Conservation (phyloP, 2,797 vertebrate genomes). For the Mallotus villosus region DNA sequence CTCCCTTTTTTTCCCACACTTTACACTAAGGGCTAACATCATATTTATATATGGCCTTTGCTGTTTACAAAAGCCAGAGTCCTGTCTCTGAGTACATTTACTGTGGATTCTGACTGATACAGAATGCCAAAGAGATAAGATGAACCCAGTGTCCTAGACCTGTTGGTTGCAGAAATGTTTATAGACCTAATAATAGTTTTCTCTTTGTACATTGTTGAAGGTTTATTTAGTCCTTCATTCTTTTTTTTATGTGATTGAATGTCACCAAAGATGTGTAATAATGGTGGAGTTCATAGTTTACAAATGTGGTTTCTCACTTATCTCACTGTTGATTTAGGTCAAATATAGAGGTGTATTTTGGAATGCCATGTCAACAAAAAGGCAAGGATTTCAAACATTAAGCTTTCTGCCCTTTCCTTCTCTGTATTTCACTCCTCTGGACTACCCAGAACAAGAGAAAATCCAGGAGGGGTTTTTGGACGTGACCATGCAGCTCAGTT, state of each 20-base stretch:
- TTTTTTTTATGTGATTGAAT: neutral
- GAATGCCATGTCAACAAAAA: neutral
- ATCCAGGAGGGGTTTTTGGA: no score
- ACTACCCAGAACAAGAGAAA: no score
- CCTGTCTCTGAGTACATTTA: conserved; percentile 46
- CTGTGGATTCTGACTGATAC: conserved; percentile 51
- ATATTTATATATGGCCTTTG: conserved; percentile 37
- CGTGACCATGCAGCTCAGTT: no score
- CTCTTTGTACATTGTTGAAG: neutral
- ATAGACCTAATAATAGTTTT: neutral
- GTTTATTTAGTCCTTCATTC: neutral
- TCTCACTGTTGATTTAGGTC: neutral
- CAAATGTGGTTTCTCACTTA: neutral
- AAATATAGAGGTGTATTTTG: neutral
- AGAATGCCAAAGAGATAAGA: conserved; percentile 50
- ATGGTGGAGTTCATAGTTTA: neutral
- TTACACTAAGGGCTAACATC: neutral
- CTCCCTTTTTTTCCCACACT: neutral
- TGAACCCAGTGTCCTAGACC: conserved; percentile 49
- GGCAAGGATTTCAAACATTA: no score
- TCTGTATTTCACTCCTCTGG: no score
- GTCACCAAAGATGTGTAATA: neutral
- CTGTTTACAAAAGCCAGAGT: conserved; percentile 50
- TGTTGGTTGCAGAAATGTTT: neutral
- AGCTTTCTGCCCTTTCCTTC: no score